These are phyloP conservation scores for Bombus sylvicola DNA, from an alignment of 1,140 invertebrate species.

Conservation along the genomic window DNA sequence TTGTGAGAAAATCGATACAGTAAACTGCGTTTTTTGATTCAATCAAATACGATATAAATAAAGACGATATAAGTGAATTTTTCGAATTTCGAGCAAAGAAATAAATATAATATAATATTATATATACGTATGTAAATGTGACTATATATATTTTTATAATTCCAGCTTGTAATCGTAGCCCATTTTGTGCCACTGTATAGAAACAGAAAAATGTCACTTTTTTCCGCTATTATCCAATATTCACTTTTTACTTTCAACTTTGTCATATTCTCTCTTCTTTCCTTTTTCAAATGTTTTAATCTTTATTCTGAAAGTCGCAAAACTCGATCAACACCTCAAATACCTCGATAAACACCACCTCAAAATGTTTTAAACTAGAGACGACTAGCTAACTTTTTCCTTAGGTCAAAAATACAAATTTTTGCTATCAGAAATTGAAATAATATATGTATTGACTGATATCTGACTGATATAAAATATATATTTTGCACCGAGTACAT, in stretches of 20 bases:
- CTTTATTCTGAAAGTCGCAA: not conserved
- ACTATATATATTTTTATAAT: not conserved
- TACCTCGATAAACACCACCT: not conserved
- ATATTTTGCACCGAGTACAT: not conserved
- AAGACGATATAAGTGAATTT: not conserved
- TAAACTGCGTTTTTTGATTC: not conserved
- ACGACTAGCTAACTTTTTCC: not conserved
- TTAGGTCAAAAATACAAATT: not conserved
- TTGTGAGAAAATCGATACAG: constrained; percentile 42
- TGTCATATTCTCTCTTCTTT: not conserved
- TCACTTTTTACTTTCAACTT: not conserved
- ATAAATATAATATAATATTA: not conserved
- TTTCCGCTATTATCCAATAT: not conserved
- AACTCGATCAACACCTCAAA: not conserved
- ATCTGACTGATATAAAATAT: not conserved
- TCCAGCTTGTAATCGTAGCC: not conserved
- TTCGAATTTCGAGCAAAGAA: not conserved
- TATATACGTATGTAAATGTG: not conserved
- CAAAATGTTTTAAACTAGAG: not conserved
- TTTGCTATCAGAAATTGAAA: not conserved
- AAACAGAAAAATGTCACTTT: not conserved
- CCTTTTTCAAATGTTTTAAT: not conserved
- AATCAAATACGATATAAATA: constrained; percentile 1
- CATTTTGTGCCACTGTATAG: not conserved
- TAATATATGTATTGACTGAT: not conserved